Percentiles rank a stretch among this genome's conserved stretches.
Conservation (phyloP, 2,888 invertebrate genomes). For the Conops quadrifasciatus region DNA sequence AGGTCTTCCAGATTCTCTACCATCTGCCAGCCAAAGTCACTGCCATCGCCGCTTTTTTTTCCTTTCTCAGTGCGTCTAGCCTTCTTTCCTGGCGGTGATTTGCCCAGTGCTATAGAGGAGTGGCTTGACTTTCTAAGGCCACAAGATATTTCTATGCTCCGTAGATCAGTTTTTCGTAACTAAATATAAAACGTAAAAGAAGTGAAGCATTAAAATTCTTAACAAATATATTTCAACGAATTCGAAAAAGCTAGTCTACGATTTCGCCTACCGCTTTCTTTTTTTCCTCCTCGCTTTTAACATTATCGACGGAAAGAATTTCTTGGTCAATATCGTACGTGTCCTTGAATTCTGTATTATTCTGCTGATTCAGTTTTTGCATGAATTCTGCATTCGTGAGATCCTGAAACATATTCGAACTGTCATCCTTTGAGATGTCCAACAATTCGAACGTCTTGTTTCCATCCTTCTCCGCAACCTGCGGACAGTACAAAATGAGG, state of each 20-base stretch:
- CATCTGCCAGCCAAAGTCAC: no score
- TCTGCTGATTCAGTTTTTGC: slow-evolving; percentile 42
- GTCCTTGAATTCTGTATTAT: slow-evolving; percentile 6
- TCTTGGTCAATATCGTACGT: slow-evolving; percentile 32
- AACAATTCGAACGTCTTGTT: slow-evolving; percentile 44
- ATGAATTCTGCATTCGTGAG: slow-evolving; percentile 42
- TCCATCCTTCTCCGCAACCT: slow-evolving; percentile 43
- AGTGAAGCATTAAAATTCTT: no score
- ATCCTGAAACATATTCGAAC: slow-evolving; percentile 41
- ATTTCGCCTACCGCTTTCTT: slow-evolving; percentile 3
- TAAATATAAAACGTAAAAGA: slow-evolving; percentile 5
- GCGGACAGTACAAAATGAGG: neutral
- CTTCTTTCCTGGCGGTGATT: neutral
- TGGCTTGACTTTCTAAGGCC: slow-evolving; percentile 21
- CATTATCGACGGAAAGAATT: slow-evolving; percentile 28
- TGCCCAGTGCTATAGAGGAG: no score
- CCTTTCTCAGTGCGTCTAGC: no score
- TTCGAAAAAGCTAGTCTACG: neutral
- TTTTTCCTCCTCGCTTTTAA: neutral
- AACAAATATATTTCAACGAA: no score
- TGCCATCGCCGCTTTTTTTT: neutral
- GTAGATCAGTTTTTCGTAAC: slow-evolving; percentile 37
- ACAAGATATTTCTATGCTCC: slow-evolving; percentile 39
- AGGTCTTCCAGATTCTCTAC: neutral
- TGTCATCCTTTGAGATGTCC: slow-evolving; percentile 43